These are phyloP conservation scores for Eupelmus urozonus DNA, from an alignment of 2,888 invertebrate genomes.

Conservation along the genomic window DNA sequence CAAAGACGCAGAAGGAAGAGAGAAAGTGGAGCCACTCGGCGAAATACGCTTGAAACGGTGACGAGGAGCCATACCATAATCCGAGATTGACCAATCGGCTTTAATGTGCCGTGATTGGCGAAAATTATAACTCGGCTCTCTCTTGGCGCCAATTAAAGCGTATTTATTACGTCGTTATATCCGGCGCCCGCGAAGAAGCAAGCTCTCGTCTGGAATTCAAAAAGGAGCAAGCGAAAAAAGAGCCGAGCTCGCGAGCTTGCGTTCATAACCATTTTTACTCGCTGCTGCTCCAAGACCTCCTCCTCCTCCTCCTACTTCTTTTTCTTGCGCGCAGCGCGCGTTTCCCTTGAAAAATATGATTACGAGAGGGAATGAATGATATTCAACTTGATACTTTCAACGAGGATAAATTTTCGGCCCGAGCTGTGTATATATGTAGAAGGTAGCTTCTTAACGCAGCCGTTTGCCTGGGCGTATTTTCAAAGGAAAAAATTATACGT, in stretches of 20 bases:
- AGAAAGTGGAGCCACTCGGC: slow-evolving; percentile 1
- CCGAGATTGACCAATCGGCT: slow-evolving; percentile 41
- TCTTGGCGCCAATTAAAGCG: slow-evolving; percentile 34
- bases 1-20: background rate
- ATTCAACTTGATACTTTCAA: slow-evolving; percentile 39
- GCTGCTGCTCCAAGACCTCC: background rate
- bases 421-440: too few relatives aligned
- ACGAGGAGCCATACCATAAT: background rate
- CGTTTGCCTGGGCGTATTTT: slow-evolving; percentile 15
- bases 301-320: slow-evolving; percentile 13
- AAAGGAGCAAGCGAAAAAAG: background rate
- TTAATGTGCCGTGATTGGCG: slow-evolving; percentile 38
- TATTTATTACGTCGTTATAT: slow-evolving; percentile 49
- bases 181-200: slow-evolving; percentile 1
- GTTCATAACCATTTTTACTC: slow-evolving; percentile 8
- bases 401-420: slow-evolving; percentile 32
- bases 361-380: slow-evolving; percentile 38
- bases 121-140: slow-evolving; percentile 20
- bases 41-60: background rate
- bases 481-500: slow-evolving; percentile 35
- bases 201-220: background rate
- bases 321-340: background rate
- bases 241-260: background rate
- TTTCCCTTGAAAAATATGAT: slow-evolving; percentile 29
- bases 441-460: slow-evolving; percentile 19